Conservation (phyloP, 2,888 invertebrate species). For the Eristalis arbustorum region DNA sequence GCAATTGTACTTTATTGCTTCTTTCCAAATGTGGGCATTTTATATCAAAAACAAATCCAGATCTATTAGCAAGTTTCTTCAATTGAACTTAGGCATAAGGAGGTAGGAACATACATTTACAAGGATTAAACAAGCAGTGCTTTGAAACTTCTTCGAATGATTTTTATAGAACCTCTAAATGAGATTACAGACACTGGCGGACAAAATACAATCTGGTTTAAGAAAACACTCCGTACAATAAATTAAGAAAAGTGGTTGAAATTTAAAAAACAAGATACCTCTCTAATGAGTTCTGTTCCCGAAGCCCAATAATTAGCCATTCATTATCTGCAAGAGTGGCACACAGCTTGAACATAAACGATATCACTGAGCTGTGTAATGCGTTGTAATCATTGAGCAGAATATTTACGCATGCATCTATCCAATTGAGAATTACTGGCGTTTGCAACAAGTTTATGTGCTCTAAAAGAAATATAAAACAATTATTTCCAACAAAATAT, state of each 20-base stretch:
- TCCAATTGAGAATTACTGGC: conserved; percentile 80
- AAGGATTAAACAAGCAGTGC: not conserved
- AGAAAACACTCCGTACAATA: too few relatives aligned
- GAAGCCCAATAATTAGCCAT: conserved; percentile 83
- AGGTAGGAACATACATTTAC: not conserved
- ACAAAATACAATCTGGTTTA: not conserved
- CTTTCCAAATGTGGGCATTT: too few relatives aligned
- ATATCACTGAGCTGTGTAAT: conserved; percentile 81
- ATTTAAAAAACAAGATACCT: conserved; percentile 72
- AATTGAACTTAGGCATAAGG: not conserved
- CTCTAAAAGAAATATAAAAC: conserved; percentile 73
- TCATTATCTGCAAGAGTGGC: conserved; percentile 84
- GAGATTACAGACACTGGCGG: not conserved
- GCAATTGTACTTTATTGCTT: too few relatives aligned
- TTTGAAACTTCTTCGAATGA: not conserved
- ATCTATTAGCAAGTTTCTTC: too few relatives aligned
- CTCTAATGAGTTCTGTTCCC: conserved; percentile 77
- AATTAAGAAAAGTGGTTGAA: not conserved
- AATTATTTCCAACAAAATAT: not conserved
- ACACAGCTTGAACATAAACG: conserved; percentile 85
- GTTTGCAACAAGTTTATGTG: conserved; percentile 77
- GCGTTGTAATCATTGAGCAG: conserved; percentile 76
- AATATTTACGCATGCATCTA: conserved; percentile 79
- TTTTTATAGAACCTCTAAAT: too few relatives aligned
- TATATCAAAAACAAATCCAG: too few relatives aligned